Percentiles rank a stretch among this genome's conserved stretches.
phyloP scores from a whole-genome alignment of 2,888 invertebrate genomes.

The Oithona nana region DNA sequence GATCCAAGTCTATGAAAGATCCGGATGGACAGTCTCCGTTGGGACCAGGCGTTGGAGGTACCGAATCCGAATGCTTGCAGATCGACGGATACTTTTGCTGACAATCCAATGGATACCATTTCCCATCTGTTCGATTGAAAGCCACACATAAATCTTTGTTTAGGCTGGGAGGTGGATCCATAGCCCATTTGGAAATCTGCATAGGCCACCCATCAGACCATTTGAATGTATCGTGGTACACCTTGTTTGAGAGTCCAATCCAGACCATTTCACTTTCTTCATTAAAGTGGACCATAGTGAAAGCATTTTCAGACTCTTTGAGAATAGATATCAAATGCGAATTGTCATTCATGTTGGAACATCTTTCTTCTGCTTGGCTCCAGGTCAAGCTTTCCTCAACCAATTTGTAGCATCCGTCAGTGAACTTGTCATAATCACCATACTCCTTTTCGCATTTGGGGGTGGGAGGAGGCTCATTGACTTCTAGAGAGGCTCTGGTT shows the following conservation, averaged over 20 bases:
- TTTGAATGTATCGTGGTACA: not conserved
- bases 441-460: not conserved
- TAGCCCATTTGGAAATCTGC: not conserved
- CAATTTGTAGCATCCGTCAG: not conserved
- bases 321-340: constrained; percentile 1
- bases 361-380: not conserved
- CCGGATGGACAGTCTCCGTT: not conserved
- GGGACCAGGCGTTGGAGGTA: constrained; percentile 1
- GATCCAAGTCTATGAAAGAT: not conserved
- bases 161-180: not conserved
- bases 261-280: not conserved
- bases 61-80: not conserved
- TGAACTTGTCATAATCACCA: not conserved
- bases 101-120: not conserved
- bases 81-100: not conserved
- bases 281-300: not conserved
- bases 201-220: not conserved
- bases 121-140: not conserved
- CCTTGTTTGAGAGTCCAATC: not conserved
- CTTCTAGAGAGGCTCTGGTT: not conserved
- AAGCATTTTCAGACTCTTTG: not conserved
- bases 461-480: not conserved
- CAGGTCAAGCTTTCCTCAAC: not conserved
- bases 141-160: not conserved
- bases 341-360: not conserved